Evolutionary conservation across 2,113 vertebrate species (phyloP).

Genomic region (Cichladusa arquata): DNA sequence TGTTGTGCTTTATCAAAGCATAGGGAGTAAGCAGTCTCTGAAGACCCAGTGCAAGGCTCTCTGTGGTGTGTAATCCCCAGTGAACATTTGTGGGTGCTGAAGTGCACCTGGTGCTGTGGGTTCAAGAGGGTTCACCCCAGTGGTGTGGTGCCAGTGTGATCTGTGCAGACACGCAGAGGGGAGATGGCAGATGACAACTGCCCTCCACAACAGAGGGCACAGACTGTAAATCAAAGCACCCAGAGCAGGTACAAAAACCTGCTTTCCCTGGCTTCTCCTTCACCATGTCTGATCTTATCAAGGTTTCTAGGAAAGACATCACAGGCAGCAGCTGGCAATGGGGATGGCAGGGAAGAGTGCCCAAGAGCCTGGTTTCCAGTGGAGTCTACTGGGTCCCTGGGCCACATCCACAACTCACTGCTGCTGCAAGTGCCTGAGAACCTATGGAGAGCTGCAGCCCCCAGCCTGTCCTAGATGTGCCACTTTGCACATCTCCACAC

Average conservation of each 20-base stretch:
- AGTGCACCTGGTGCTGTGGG: accelerated
- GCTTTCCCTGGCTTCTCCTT: background rate
- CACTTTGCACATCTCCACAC: background rate
- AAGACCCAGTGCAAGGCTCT: background rate
- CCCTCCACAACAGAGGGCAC: background rate
- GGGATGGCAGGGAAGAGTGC: background rate
- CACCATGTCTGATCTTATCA: background rate
- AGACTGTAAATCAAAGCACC: background rate
- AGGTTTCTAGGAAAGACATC: background rate
- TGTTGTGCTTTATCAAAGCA: background rate
- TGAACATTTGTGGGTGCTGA: background rate
- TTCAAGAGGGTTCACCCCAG: background rate
- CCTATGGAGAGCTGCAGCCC: accelerated
- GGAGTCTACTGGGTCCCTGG: background rate
- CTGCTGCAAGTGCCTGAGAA: background rate
- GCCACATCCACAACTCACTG: background rate
- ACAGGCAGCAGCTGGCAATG: background rate
- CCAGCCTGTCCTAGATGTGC: background rate
- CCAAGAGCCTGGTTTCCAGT: background rate
- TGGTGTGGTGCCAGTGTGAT: accelerated
- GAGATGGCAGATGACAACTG: accelerated
- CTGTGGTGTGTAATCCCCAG: background rate
- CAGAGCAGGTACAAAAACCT: background rate
- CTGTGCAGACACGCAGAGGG: background rate
- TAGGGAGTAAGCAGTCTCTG: background rate